Conservation (phyloP, 2,113 vertebrate genomes). For the Rhagologus leucostigma region DNA sequence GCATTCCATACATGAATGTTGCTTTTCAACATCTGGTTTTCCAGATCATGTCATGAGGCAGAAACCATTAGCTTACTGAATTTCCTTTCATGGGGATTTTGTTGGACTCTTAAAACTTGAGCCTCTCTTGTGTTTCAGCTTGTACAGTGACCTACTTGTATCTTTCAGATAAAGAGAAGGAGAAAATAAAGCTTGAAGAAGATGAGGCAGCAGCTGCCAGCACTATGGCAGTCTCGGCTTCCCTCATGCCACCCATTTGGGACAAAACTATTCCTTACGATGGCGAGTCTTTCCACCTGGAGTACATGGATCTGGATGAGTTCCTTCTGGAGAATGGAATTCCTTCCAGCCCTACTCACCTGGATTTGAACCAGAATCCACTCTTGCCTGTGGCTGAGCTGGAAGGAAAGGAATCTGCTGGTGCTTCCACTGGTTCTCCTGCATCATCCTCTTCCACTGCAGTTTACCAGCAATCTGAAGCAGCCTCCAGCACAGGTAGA, state of each 20-base stretch:
- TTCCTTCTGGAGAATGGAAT: conserved; percentile 97
- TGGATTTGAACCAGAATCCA: conserved; percentile 81
- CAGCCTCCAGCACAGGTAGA: conserved; percentile 76
- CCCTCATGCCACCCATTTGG: conserved; percentile 95
- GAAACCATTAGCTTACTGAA: background rate
- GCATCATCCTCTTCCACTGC: conserved; percentile 74
- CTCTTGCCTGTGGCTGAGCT: conserved; percentile 79
- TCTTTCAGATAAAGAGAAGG: conserved; percentile 81
- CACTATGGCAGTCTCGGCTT: conserved; percentile 86
- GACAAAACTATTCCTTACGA: conserved; percentile 98
- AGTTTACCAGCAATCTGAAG: conserved; percentile 75
- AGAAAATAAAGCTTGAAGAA: conserved; percentile 80
- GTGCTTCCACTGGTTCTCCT: conserved; percentile 71
- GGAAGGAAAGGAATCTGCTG: conserved; percentile 74
- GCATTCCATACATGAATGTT: background rate
- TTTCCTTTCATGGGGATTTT: background rate
- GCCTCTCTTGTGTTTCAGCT: background rate
- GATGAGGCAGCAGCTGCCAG: conserved; percentile 78
- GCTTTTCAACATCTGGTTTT: background rate
- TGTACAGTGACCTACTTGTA: conserved; percentile 58
- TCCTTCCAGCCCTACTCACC: conserved; percentile 81
- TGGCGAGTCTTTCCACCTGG: conserved; percentile 95
- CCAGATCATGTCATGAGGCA: background rate
- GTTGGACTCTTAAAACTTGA: background rate
- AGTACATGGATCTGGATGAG: conserved; percentile 99